Evolutionary conservation across 2,797 vertebrate species (phyloP).

Genomic region (Sorex maritimensis): DNA sequence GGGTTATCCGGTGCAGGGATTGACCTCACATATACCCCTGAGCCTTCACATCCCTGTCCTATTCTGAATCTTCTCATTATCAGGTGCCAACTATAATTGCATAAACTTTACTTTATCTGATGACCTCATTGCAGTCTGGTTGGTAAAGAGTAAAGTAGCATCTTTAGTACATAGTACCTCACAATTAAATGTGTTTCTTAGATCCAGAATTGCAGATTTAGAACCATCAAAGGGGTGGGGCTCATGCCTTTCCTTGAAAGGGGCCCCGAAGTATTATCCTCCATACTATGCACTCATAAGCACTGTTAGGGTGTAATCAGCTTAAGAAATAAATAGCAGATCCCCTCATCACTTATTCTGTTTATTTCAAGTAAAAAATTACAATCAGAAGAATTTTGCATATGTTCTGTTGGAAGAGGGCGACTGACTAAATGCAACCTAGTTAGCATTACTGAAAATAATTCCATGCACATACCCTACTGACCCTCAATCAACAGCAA

Average conservation of each 20-base stretch:
- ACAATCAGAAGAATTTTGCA: constrained; percentile 58
- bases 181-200: constrained; percentile 17
- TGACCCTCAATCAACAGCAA: constrained; percentile 54
- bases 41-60: too few relatives aligned
- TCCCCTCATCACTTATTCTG: neutral
- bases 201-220: neutral
- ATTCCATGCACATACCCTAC: neutral
- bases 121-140: neutral
- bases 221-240: too few relatives aligned
- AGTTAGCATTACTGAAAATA: constrained; percentile 65
- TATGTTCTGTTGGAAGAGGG: constrained; percentile 43
- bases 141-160: neutral
- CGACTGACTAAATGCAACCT: constrained; percentile 7
- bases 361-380: constrained; percentile 43
- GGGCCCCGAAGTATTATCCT: too few relatives aligned
- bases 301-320: too few relatives aligned
- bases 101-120: too few relatives aligned
- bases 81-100: neutral
- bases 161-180: neutral
- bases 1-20: too few relatives aligned
- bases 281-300: too few relatives aligned
- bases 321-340: neutral
- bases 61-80: neutral
- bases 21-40: too few relatives aligned
- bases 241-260: too few relatives aligned